phyloP scores from a whole-genome alignment of 2,888 invertebrate genomes.

The Thereva nobilitata region DNA sequence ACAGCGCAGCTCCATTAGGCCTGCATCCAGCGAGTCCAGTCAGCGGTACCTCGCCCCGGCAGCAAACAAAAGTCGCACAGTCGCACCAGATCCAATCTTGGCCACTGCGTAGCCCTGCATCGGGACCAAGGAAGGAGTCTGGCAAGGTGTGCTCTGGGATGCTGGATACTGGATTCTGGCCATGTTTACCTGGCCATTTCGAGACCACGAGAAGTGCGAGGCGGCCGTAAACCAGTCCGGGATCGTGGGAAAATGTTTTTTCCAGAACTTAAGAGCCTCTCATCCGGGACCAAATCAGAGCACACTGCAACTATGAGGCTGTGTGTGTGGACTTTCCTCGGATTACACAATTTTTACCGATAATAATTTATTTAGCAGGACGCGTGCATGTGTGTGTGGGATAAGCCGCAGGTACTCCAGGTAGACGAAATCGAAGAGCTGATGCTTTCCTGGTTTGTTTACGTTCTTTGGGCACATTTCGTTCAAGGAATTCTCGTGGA shows the following conservation, averaged over 20 bases:
- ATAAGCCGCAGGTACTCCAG: too few relatives aligned
- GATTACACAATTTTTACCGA: too few relatives aligned
- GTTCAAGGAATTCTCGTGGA: too few relatives aligned
- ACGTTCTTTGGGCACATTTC: too few relatives aligned
- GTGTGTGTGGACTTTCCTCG: too few relatives aligned
- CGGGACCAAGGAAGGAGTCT: too few relatives aligned
- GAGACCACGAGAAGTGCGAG: neutral
- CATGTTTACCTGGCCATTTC: constrained; percentile 1
- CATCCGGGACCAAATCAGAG: too few relatives aligned
- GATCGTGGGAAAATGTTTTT: constrained; percentile 35
- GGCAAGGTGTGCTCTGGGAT: neutral
- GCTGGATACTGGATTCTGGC: constrained; percentile 1
- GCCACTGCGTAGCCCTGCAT: neutral
- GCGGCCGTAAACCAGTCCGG: constrained; percentile 21
- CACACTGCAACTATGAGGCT: too few relatives aligned
- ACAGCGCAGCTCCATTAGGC: constrained; percentile 2
- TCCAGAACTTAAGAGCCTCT: neutral
- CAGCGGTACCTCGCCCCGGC: neutral
- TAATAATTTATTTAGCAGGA: too few relatives aligned
- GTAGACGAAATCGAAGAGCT: too few relatives aligned
- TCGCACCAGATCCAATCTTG: constrained; percentile 13
- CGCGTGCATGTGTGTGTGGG: too few relatives aligned
- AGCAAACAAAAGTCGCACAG: constrained; percentile 29
- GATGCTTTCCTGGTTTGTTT: too few relatives aligned
- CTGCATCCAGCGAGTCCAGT: constrained; percentile 18